These are phyloP conservation scores for Capromys pilorides DNA, from an alignment of 2,797 vertebrate species.

Conservation along the genomic window DNA sequence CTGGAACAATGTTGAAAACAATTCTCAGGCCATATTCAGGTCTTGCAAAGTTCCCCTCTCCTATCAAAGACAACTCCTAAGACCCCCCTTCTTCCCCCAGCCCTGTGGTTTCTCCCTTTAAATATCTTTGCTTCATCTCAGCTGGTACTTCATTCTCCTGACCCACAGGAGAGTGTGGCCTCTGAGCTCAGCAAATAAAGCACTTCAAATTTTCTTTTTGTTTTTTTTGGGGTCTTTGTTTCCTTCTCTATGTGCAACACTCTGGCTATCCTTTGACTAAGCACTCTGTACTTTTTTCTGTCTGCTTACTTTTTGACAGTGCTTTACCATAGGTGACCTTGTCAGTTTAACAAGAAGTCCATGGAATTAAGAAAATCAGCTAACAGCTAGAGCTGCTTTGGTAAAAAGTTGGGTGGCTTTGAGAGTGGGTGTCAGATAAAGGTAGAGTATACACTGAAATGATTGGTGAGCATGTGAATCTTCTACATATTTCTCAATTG, in stretches of 20 bases:
- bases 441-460: background rate
- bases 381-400: background rate
- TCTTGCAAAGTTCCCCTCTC: no score
- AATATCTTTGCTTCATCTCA: no score
- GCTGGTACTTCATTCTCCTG: no score
- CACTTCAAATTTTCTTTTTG: no score
- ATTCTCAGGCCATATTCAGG: background rate
- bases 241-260: no score
- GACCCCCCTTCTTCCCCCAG: no score
- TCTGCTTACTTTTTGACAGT: background rate
- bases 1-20: conserved; percentile 17
- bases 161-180: no score
- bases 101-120: no score
- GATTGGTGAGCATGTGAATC: background rate
- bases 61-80: no score
- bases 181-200: no score
- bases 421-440: background rate
- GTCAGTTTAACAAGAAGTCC: conserved; percentile 31
- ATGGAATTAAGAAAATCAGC: background rate
- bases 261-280: conserved; percentile 2
- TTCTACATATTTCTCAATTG: background rate
- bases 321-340: background rate
- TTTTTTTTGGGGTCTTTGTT: no score
- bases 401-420: background rate
- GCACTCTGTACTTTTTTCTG: background rate